These are phyloP conservation scores for Thamnophis sirtalis DNA, from an alignment of 2,113 vertebrate genomes.

Conservation along the genomic window DNA sequence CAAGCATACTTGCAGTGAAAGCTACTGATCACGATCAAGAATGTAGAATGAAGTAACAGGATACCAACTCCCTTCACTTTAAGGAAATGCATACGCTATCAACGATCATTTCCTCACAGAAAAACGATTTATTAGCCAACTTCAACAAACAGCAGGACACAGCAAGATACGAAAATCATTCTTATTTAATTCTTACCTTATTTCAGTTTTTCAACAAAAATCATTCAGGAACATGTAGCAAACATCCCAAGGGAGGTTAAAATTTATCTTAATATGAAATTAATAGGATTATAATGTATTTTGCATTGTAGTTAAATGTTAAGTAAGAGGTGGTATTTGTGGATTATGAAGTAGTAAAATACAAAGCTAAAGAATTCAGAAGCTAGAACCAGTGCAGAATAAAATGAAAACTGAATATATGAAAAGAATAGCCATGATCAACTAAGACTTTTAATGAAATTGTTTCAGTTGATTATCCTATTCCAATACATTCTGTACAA, in stretches of 20 bases:
- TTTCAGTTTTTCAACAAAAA: slow-evolving; percentile 13
- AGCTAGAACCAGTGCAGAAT: background rate
- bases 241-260: background rate
- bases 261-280: background rate
- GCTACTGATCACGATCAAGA: background rate
- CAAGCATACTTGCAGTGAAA: background rate
- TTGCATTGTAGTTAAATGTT: background rate
- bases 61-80: slow-evolving; percentile 54
- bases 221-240: background rate
- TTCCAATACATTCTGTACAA: background rate
- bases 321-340: background rate
- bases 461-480: background rate
- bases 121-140: slow-evolving; percentile 66
- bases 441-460: background rate
- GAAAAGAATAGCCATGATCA: background rate
- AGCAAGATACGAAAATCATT: slow-evolving; percentile 17
- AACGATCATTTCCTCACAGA: slow-evolving; percentile 60
- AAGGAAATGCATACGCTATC: slow-evolving; percentile 44
- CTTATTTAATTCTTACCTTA: background rate
- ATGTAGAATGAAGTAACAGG: slow-evolving; percentile 60
- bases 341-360: background rate
- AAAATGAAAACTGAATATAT: background rate
- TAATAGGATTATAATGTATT: background rate
- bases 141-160: slow-evolving; percentile 63
- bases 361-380: background rate